A percentile compares a stretch with the other conserved stretches of the same genome.
Evolutionary conservation across 2,113 vertebrate genomes (phyloP).

Genomic region (Oncorhynchus masou): DNA sequence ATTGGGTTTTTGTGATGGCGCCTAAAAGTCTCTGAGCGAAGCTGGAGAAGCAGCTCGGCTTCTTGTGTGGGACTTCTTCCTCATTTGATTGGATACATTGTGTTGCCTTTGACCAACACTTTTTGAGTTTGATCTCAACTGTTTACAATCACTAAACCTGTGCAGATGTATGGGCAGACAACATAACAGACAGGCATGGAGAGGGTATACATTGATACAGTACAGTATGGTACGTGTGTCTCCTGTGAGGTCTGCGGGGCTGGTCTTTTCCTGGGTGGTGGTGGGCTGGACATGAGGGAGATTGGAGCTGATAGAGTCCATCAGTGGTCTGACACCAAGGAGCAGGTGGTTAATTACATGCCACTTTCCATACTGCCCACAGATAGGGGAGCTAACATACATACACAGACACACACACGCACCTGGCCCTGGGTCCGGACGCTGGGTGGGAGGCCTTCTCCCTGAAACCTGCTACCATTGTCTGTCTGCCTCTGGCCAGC

Average conservation of each 20-base stretch:
- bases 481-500: neutral
- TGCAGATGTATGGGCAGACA: no score
- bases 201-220: neutral
- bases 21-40: no score
- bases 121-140: no score
- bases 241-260: neutral
- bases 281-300: conserved; percentile 57
- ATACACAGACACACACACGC: neutral
- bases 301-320: conserved; percentile 60
- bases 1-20: conserved; percentile 3
- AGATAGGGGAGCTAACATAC: conserved; percentile 29
- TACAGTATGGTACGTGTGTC: neutral
- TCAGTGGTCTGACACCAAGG: conserved; percentile 44
- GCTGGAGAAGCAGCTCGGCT: no score
- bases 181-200: neutral
- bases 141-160: no score
- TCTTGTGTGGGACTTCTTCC: neutral
- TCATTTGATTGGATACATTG: neutral
- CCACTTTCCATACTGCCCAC: conserved; percentile 50
- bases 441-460: neutral
- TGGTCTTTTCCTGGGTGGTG: conserved; percentile 17
- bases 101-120: no score
- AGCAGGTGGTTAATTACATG: conserved; percentile 52
- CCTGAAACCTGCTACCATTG: conserved; percentile 25
- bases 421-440: no score